Percentiles rank a stretch among this genome's conserved stretches.
These are phyloP conservation scores for Atrina japonica DNA, from an alignment of 2,888 invertebrate genomes.

Conservation along the genomic window DNA sequence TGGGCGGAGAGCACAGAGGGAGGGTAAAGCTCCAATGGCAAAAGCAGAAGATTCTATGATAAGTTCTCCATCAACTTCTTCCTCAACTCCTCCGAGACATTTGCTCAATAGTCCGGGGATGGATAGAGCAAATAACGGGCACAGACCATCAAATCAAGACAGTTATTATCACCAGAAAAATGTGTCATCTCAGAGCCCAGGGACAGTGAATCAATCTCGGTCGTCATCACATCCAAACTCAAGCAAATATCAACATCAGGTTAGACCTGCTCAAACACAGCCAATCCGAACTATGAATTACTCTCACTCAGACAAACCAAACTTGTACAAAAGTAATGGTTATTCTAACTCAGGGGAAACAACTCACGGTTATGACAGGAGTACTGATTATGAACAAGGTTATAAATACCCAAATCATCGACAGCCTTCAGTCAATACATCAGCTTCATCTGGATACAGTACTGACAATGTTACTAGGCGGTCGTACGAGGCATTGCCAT, in stretches of 20 bases:
- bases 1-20: slow-evolving; percentile 49
- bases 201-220: too few relatives aligned
- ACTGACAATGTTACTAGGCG: slow-evolving; percentile 22
- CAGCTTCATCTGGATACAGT: slow-evolving; percentile 30
- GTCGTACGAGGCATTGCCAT: slow-evolving; percentile 27
- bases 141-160: slow-evolving; percentile 10
- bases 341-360: slow-evolving; percentile 1
- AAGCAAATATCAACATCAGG: too few relatives aligned
- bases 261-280: too few relatives aligned
- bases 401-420: too few relatives aligned
- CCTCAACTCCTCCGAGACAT: slow-evolving; percentile 40
- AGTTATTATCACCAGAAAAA: background rate
- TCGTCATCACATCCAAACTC: slow-evolving; percentile 16
- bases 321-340: slow-evolving; percentile 23
- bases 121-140: slow-evolving; percentile 45
- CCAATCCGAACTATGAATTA: too few relatives aligned
- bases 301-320: too few relatives aligned
- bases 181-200: too few relatives aligned
- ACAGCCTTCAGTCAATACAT: slow-evolving; percentile 27
- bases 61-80: slow-evolving; percentile 46
- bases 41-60: slow-evolving; percentile 62
- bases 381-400: background rate
- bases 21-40: slow-evolving; percentile 58
- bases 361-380: slow-evolving; percentile 7
- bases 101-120: slow-evolving; percentile 63